Conservation (phyloP, 2,113 vertebrate species). For the Microcebus tavaratra region DNA sequence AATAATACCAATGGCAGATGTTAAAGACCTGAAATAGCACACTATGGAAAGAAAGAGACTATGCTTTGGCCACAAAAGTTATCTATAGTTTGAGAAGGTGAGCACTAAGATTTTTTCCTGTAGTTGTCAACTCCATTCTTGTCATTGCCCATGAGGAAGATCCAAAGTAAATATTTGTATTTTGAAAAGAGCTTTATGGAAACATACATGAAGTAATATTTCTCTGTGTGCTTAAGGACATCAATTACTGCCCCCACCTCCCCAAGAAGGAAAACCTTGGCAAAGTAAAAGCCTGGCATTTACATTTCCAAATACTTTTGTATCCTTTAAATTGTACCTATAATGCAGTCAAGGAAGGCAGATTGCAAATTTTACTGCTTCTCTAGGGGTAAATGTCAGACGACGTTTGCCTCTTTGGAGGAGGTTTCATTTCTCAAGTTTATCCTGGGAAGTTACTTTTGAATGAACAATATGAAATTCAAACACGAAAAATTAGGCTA, state of each 20-base stretch:
- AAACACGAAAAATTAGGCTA: background rate
- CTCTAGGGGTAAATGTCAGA: background rate
- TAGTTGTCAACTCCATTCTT: background rate
- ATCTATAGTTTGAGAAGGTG: background rate
- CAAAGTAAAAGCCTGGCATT: background rate
- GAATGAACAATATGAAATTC: background rate
- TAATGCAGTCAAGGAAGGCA: background rate
- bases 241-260: background rate
- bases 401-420: background rate
- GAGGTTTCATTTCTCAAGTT: background rate
- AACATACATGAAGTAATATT: background rate
- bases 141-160: background rate
- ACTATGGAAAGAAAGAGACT: background rate
- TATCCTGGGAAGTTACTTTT: background rate
- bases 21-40: slow-evolving; percentile 9
- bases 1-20: slow-evolving; percentile 52
- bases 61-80: background rate
- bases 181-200: background rate
- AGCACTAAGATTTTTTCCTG: background rate
- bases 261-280: background rate
- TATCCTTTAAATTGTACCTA: background rate
- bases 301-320: slow-evolving; percentile 16
- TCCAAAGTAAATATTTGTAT: background rate
- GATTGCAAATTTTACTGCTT: background rate
- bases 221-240: background rate